These are phyloP conservation scores for Cnemophilus loriae DNA, from an alignment of 2,113 vertebrate species.

Conservation along the genomic window DNA sequence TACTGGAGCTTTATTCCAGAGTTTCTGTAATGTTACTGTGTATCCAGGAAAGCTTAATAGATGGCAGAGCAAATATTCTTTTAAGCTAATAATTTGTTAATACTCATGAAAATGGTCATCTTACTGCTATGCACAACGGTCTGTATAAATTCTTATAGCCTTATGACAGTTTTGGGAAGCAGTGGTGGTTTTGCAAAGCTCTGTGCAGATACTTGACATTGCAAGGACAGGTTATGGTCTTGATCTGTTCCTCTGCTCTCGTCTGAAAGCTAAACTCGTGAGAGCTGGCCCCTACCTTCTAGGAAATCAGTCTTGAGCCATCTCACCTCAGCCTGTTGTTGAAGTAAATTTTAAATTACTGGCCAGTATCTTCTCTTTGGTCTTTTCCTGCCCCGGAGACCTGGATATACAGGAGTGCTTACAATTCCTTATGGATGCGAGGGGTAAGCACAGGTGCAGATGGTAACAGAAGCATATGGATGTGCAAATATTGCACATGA, in stretches of 20 bases:
- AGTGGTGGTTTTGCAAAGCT: neutral
- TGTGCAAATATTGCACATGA: neutral
- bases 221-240: neutral
- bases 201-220: neutral
- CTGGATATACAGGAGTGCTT: fast-evolving
- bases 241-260: neutral
- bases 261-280: neutral
- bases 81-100: neutral
- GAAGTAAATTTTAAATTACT: neutral
- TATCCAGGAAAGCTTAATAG: neutral
- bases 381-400: neutral
- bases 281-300: neutral
- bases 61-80: neutral
- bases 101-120: neutral
- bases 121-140: neutral
- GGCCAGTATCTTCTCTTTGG: neutral
- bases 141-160: neutral
- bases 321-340: neutral
- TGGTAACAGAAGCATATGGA: neutral
- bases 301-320: neutral
- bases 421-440: neutral
- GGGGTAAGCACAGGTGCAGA: fast-evolving
- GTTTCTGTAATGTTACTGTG: neutral
- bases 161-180: neutral
- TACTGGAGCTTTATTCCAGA: neutral